Base-by-base conservation (phyloP, 2,113 vertebrate genomes). In the Notothenia rossii region DNA sequence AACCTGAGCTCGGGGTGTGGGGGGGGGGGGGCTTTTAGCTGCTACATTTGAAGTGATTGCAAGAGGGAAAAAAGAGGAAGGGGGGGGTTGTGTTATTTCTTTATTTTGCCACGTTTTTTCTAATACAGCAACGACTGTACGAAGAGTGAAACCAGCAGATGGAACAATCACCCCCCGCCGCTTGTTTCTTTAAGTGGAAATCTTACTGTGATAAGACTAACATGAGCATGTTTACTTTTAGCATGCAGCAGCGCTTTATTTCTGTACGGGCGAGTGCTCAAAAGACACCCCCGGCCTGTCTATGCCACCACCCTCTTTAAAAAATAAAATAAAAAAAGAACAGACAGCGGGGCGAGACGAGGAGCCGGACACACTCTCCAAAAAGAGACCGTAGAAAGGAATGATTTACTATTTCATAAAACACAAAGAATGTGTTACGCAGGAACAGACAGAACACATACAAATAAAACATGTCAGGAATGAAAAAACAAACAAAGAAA, bases 1-100 rank as follows among this genome's bases (percentile, higher is more conserved):
- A 90, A 93, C 91, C 94, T 94, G 93, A 94, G 94, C 88, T 90
- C 66, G 82, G 77, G 86, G 81, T 69, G 25, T 5, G 7, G 36
- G 25, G 36, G 7, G 36, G 36, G 36, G 36, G 36, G 36, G 83
- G 71, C 80, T 56, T 91, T 79, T 77, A 81, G 82, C 88, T 89
- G 89, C 90, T 93, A 93, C 91, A 82, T 84, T 13, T 74, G n/a
- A 79, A 74, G 77, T 33, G 72, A 81, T 74, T 72, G 74, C 56
- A 79, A 77, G 63, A 69, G 63, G 79, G 75, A 49, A 53, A 5
- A 40, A 56, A 10, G 49, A 1, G 18, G 18, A 8, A 61, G 51
- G 50, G 1, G 3, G 36, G 33, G 7, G 68, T 7, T 22, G 60
- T 43, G 49, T 85, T 67, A 45, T 3, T 12, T 62, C 20, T 65